Conservation (phyloP, 2,113 vertebrate genomes). For the Podilymbus podiceps region DNA sequence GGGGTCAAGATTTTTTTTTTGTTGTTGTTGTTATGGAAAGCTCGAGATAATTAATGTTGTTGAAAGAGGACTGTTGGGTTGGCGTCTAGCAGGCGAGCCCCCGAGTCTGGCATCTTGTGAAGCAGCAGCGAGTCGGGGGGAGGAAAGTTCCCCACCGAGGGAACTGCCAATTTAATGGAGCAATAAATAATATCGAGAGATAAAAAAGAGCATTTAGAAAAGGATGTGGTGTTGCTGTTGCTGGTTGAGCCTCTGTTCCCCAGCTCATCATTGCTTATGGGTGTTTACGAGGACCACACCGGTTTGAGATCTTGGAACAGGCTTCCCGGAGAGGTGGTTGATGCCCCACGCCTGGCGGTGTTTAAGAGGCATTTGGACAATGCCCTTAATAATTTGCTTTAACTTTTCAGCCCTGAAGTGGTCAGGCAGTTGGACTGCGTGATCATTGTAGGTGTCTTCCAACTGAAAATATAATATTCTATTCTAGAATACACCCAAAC, state of each 20-base stretch:
- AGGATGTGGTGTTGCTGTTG: background rate
- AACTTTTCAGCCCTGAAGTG: background rate
- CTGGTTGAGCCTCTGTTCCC: background rate
- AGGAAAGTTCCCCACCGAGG: conserved; percentile 57
- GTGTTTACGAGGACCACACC: fast-evolving
- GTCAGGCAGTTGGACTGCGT: background rate
- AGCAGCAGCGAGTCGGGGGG: conserved; percentile 57
- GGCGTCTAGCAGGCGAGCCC: conserved; percentile 82
- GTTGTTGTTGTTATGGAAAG: conserved; percentile 75
- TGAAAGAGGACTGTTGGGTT: conserved; percentile 78
- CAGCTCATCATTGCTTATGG: background rate
- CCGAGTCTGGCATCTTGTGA: conserved; percentile 79
- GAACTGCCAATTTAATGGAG: conserved; percentile 66
- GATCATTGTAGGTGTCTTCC: background rate
- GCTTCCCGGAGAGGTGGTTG: background rate
- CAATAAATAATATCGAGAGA: conserved; percentile 73
- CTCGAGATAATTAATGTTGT: conserved; percentile 85
- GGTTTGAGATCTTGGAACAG: background rate
- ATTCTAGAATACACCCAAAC: background rate
- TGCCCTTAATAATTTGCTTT: background rate
- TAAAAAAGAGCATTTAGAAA: conserved; percentile 31
- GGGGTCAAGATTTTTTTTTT: conserved; percentile 71
- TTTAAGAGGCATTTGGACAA: background rate
- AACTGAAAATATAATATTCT: background rate
- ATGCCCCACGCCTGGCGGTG: background rate